phyloP scores from a whole-genome alignment of 2,113 vertebrate species.

The Mesitornis unicolor region DNA sequence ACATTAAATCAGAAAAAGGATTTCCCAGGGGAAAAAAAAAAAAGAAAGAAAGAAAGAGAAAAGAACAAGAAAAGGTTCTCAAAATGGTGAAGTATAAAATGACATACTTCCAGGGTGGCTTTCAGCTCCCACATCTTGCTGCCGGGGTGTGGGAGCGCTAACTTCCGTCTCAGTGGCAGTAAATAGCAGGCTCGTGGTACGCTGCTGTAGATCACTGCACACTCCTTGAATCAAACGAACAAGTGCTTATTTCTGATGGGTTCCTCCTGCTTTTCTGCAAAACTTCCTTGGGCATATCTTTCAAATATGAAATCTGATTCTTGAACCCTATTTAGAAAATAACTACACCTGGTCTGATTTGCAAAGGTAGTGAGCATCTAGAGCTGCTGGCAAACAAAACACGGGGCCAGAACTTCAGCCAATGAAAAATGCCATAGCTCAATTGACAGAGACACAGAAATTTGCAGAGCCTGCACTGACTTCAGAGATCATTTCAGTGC shows the following conservation, averaged over 20 bases:
- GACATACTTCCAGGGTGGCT: slow-evolving; percentile 6
- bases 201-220: not conserved
- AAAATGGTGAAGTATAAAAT: slow-evolving; percentile 18
- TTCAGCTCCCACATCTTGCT: slow-evolving; percentile 52
- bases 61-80: not conserved
- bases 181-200: slow-evolving; percentile 9
- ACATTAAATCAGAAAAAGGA: slow-evolving; percentile 7
- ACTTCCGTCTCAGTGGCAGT: slow-evolving; percentile 33
- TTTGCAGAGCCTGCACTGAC: not conserved
- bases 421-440: not conserved
- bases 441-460: not conserved
- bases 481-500: not conserved
- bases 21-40: not conserved
- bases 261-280: not conserved
- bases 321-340: not conserved
- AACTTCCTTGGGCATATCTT: not conserved
- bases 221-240: not conserved
- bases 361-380: not conserved
- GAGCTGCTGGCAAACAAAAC: not conserved
- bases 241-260: not conserved
- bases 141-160: not conserved
- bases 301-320: not conserved
- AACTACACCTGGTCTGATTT: not conserved
- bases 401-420: not conserved
- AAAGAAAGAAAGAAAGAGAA: rapidly evolving